Evolutionary conservation across 1,140 invertebrate species (phyloP).

Genomic region (Leptinotarsa undecemlineata): DNA sequence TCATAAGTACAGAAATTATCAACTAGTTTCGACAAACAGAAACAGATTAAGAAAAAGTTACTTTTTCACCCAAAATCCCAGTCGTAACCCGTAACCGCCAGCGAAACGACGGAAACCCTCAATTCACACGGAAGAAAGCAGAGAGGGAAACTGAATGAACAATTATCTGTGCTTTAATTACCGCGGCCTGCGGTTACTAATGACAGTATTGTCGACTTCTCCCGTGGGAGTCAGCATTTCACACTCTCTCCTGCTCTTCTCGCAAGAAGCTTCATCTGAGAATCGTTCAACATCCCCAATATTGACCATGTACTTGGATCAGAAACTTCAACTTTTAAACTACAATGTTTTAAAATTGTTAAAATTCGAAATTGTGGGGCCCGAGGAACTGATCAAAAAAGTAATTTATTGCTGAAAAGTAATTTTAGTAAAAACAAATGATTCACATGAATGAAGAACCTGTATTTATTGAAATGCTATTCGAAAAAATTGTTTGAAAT

Average conservation of each 20-base stretch:
- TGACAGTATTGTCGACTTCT: conserved; percentile 20
- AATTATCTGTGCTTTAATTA: conserved; percentile 17
- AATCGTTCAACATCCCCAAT: not conserved
- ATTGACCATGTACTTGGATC: not conserved
- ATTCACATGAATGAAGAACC: too few relatives aligned
- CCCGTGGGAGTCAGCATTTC: conserved; percentile 10
- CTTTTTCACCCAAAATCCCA: not conserved
- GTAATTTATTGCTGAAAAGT: too few relatives aligned
- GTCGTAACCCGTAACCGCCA: not conserved
- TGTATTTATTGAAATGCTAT: too few relatives aligned
- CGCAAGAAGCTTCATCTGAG: not conserved
- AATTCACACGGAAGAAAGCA: not conserved
- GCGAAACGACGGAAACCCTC: not conserved
- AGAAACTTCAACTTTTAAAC: too few relatives aligned
- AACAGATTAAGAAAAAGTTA: too few relatives aligned
- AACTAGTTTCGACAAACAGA: too few relatives aligned
- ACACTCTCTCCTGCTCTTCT: conserved; percentile 20
- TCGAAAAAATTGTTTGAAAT: too few relatives aligned
- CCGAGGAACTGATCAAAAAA: too few relatives aligned
- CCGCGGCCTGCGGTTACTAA: conserved; percentile 15
- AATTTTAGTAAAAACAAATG: too few relatives aligned
- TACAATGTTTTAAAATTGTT: too few relatives aligned
- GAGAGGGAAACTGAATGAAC: conserved; percentile 18
- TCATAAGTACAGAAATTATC: too few relatives aligned
- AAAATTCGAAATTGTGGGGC: too few relatives aligned